phyloP scores from a whole-genome alignment of 2,797 vertebrate species.

The Xiphophorus birchmanni region DNA sequence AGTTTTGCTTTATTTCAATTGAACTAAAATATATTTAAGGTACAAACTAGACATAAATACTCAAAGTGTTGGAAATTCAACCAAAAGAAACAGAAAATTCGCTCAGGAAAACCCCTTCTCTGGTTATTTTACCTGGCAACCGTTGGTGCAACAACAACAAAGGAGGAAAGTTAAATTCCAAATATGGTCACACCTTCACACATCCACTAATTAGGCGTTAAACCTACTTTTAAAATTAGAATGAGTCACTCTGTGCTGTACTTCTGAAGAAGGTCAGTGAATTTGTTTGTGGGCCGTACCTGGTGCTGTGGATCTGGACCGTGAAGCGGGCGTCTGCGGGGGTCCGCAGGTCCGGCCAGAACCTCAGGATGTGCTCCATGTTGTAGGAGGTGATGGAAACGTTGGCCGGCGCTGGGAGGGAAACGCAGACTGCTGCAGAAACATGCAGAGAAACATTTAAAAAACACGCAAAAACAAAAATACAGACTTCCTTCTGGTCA shows the following conservation, averaged over 20 bases:
- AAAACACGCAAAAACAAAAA: background rate
- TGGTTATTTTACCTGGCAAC: background rate
- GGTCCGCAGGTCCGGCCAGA: conserved; percentile 55
- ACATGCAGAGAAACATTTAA: background rate
- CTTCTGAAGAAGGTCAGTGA: background rate
- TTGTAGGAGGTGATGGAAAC: conserved; percentile 73
- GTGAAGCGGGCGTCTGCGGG: conserved; percentile 41
- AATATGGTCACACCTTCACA: background rate
- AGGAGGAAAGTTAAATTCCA: background rate
- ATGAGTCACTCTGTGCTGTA: background rate
- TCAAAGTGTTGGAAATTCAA: background rate
- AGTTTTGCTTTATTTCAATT: too few species aligned
- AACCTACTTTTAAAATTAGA: background rate
- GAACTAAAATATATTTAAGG: too few species aligned
- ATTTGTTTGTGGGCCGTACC: conserved; percentile 37
- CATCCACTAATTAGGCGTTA: background rate
- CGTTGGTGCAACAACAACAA: background rate
- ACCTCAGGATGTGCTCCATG: conserved; percentile 69
- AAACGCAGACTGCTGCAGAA: conserved; percentile 29
- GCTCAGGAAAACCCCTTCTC: background rate
- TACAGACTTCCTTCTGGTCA: background rate
- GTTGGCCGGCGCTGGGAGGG: conserved; percentile 59
- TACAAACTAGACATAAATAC: too few species aligned
- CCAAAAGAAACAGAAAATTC: background rate
- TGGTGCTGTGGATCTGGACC: conserved; percentile 46